A percentile compares a stretch with the other conserved stretches of the same genome.
Evolutionary conservation across 2,797 vertebrate species (phyloP).

Genomic region (Rhynchotus rufescens): DNA sequence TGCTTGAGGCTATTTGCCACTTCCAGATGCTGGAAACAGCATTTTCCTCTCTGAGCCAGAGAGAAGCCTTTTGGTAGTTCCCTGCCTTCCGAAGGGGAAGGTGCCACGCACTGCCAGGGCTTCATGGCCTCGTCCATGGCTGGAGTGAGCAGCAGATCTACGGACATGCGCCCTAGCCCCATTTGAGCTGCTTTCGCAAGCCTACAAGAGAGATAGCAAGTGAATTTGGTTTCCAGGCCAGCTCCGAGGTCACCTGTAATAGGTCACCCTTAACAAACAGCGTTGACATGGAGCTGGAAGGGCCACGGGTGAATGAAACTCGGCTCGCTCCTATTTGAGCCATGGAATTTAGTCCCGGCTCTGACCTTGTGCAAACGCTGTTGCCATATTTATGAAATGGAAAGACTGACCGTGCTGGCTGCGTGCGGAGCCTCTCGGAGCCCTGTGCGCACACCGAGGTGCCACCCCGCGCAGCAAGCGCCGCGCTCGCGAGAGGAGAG

Average conservation of each 20-base stretch:
- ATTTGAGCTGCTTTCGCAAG: not conserved
- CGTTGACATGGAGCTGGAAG: conserved; percentile 14
- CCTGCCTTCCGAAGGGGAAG: not conserved
- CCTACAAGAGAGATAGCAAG: conserved; percentile 1
- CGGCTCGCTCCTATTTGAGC: conserved; percentile 64
- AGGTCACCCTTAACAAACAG: conserved; percentile 39
- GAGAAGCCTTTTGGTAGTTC: not conserved
- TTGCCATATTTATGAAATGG: conserved; percentile 59
- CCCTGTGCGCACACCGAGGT: rapidly evolving
- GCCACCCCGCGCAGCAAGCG: not conserved
- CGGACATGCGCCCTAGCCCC: not conserved
- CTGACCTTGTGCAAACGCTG: conserved; percentile 62
- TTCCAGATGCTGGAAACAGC: not conserved
- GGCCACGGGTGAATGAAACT: conserved; percentile 28
- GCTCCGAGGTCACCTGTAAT: conserved; percentile 29
- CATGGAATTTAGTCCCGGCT: conserved; percentile 53
- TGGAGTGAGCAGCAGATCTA: rapidly evolving
- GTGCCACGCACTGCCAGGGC: not conserved
- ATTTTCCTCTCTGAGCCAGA: not conserved
- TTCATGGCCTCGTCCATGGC: not conserved
- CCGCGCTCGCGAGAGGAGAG: not conserved
- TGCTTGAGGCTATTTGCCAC: not conserved
- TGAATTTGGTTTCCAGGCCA: conserved; percentile 23
- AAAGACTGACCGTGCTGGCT: conserved; percentile 32
- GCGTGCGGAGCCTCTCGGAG: not conserved